Conservation (phyloP, 2,113 vertebrate species). For the Suncus etruscus region DNA sequence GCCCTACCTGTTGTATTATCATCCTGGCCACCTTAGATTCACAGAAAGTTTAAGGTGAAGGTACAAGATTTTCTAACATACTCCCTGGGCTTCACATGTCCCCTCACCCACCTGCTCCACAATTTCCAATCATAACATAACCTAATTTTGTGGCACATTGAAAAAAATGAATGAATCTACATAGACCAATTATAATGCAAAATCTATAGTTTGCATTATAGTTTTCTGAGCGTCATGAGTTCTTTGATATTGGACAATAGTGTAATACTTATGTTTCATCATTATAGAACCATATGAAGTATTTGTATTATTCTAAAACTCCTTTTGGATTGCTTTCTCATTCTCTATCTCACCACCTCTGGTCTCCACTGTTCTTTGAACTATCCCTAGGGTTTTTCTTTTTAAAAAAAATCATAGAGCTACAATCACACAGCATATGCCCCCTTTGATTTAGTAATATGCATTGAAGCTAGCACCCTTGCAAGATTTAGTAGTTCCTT, state of each 20-base stretch:
- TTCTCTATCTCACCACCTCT: background rate
- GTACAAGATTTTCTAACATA: background rate
- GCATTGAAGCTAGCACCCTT: background rate
- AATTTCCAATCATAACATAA: too few relatives aligned
- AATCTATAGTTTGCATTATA: background rate
- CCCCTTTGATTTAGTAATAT: background rate
- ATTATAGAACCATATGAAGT: background rate
- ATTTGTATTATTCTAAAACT: background rate
- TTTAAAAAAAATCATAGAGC: background rate
- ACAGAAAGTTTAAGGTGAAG: background rate
- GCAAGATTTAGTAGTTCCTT: background rate
- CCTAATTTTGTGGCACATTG: background rate
- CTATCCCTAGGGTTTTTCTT: background rate
- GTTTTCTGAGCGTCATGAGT: background rate
- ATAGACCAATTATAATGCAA: background rate
- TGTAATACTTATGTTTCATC: background rate
- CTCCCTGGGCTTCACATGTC: too few relatives aligned
- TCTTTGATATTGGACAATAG: background rate
- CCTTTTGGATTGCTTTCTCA: background rate
- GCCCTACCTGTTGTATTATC: background rate
- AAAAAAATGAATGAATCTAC: background rate
- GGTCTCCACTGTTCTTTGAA: background rate
- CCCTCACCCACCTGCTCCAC: too few relatives aligned
- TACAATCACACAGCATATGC: background rate
- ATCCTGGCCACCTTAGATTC: background rate